Evolutionary conservation across 2,113 vertebrate genomes (phyloP).

Genomic region (Arenaria interpres): DNA sequence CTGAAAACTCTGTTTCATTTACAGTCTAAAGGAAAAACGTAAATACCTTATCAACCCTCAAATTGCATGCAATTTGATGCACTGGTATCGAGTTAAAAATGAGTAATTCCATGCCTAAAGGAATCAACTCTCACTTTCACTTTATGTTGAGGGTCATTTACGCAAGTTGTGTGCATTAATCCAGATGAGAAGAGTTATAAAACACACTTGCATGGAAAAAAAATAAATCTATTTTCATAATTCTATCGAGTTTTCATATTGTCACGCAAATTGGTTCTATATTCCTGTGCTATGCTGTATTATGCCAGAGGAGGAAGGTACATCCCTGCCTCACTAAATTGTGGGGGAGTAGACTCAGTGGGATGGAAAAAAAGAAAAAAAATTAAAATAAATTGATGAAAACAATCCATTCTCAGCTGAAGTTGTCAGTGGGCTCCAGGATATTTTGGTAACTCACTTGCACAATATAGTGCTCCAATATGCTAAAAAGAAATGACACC

Average conservation of each 20-base stretch:
- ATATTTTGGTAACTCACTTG: neutral
- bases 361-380: neutral
- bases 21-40: neutral
- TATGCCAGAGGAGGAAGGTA: neutral
- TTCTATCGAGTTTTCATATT: neutral
- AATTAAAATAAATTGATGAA: neutral
- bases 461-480: neutral
- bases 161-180: neutral
- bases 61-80: neutral
- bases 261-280: neutral
- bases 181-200: neutral
- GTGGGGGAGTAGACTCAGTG: neutral
- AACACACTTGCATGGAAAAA: neutral
- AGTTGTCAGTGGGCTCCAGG: neutral
- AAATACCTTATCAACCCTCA: neutral
- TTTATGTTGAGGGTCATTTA: neutral
- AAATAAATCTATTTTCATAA: neutral
- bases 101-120: neutral
- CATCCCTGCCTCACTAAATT: neutral
- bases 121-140: neutral
- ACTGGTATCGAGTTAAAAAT: neutral
- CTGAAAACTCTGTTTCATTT: conserved; percentile 4
- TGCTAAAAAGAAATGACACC: neutral
- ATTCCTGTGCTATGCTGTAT: neutral
- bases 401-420: neutral